phyloP scores from a whole-genome alignment of 2,113 vertebrate species.

The Indicator indicator region DNA sequence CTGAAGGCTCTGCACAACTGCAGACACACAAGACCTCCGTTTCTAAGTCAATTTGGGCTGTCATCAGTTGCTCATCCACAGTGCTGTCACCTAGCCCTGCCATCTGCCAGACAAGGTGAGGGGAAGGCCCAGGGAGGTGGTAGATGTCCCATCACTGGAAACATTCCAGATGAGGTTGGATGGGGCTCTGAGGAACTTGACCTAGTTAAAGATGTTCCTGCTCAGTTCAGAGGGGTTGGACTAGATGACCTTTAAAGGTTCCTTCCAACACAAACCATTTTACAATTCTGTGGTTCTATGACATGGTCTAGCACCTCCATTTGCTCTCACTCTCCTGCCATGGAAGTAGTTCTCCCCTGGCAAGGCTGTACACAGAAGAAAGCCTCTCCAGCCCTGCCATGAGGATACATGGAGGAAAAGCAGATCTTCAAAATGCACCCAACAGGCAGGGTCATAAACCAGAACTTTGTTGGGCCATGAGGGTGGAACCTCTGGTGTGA shows the following conservation, averaged over 20 bases:
- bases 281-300: neutral
- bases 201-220: too few relatives aligned
- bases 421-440: neutral
- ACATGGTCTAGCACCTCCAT: neutral
- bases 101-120: neutral
- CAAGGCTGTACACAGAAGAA: neutral
- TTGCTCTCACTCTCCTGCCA: neutral
- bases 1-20: neutral
- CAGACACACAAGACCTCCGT: neutral
- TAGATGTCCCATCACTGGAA: neutral
- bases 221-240: too few relatives aligned
- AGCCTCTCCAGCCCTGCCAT: rapidly evolving
- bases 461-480: neutral
- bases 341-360: neutral
- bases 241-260: too few relatives aligned
- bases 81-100: neutral
- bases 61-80: neutral
- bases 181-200: neutral
- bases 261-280: too few relatives aligned
- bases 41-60: neutral
- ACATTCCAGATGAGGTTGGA: neutral
- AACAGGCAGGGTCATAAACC: neutral
- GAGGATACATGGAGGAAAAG: neutral
- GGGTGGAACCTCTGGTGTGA: neutral
- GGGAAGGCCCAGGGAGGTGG: too few relatives aligned